phyloP scores from a whole-genome alignment of 2,797 vertebrate genomes.

The Sebastes itinus region DNA sequence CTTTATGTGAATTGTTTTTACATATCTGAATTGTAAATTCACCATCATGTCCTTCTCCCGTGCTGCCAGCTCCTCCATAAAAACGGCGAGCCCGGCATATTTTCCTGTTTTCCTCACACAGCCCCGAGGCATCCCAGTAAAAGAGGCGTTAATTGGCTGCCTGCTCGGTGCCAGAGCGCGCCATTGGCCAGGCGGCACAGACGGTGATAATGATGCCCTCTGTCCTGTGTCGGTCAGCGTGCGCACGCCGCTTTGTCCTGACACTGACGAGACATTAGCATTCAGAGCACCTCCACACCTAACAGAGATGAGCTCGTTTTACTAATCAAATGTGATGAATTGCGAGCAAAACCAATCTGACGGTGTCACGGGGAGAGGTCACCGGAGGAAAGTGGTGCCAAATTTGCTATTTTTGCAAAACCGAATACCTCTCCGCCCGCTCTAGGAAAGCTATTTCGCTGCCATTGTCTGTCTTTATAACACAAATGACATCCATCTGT shows the following conservation, averaged over 20 bases:
- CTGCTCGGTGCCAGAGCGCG: conserved; percentile 20
- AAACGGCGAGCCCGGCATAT: conserved; percentile 18
- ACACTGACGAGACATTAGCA: conserved; percentile 57
- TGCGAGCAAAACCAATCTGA: conserved; percentile 34
- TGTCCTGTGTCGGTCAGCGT: conserved; percentile 15
- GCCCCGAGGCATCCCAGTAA: conserved; percentile 40
- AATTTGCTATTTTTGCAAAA: conserved; percentile 19
- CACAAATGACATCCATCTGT: conserved; percentile 74
- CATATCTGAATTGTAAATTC: background rate
- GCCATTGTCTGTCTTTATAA: conserved; percentile 36
- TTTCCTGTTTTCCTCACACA: conserved; percentile 38
- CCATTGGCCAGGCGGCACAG: conserved; percentile 14
- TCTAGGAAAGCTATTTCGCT: conserved; percentile 3
- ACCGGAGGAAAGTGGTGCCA: conserved; percentile 1
- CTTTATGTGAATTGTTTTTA: background rate
- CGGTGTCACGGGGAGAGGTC: conserved; percentile 46
- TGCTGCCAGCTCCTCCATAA: conserved; percentile 6
- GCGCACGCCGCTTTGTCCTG: conserved; percentile 34
- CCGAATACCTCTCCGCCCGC: background rate
- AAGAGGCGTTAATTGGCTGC: conserved; percentile 51
- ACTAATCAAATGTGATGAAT: conserved; percentile 57
- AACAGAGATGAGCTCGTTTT: conserved; percentile 13
- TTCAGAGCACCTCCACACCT: conserved; percentile 49
- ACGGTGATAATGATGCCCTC: conserved; percentile 26
- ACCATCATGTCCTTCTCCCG: background rate